These are phyloP conservation scores for Hystrix cristata DNA, from an alignment of 2,113 vertebrate species.

Conservation along the genomic window DNA sequence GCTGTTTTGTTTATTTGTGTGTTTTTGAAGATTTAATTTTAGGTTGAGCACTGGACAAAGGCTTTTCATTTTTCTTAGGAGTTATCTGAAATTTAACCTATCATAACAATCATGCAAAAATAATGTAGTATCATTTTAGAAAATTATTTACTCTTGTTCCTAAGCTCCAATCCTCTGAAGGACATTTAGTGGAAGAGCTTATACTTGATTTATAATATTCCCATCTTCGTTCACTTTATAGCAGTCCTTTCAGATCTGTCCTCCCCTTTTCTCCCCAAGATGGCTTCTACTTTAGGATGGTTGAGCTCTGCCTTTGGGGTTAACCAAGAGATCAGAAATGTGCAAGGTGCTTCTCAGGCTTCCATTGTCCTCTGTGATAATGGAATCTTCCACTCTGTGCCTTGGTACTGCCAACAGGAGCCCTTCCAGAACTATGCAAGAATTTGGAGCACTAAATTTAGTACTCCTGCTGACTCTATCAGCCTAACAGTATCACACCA, in stretches of 20 bases:
- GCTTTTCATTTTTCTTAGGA: conserved; percentile 26
- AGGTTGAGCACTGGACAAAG: not conserved
- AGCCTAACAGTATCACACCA: not conserved
- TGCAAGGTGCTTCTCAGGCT: not conserved
- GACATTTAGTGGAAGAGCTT: not conserved
- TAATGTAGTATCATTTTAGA: not conserved
- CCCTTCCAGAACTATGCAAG: not conserved
- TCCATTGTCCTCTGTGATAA: not conserved
- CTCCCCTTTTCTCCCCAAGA: not conserved
- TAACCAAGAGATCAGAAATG: not conserved
- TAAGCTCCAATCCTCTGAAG: not conserved
- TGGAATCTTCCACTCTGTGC: not conserved
- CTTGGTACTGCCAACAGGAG: not conserved
- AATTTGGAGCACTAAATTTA: not conserved
- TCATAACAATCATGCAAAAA: not conserved
- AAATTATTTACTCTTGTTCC: conserved; percentile 32
- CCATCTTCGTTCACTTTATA: not conserved
- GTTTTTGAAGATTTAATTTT: not conserved
- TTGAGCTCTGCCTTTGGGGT: not conserved
- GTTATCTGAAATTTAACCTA: conserved; percentile 24
- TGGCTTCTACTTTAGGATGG: not conserved
- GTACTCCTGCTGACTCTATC: not conserved
- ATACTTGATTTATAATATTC: not conserved
- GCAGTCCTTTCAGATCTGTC: not conserved
- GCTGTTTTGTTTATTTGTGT: not conserved